Base-by-base conservation (phyloP, 2,797 vertebrate species). In the Discoglossus pictus region DNA sequence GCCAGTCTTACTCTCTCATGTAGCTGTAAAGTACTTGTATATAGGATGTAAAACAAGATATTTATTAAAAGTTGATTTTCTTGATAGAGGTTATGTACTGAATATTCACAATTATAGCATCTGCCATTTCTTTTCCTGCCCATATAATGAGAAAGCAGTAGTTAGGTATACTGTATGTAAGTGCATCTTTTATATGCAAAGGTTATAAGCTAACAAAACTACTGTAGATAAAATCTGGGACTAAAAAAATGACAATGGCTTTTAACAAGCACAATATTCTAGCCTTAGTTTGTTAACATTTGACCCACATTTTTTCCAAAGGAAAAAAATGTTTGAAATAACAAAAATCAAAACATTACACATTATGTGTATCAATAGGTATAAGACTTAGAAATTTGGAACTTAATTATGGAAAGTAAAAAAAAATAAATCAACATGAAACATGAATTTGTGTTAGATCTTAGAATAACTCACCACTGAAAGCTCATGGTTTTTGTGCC, bases 51-150 rank as follows among this genome's bases (percentile, higher is more conserved):
- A 88, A 93, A 86, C 83, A 85, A 88, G 84, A 80, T 96, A 97
- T 98, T 97, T 97, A 97, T 98, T 98, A 80, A 92, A 88, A 84
- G 75, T 82, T 80, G 79, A 89, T 77, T 82, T 80, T 79, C 85
- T 72, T 48, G 75, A 81, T 86, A 85, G 78, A 74, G 86, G 85
- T 88, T 80, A 77, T 83, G 79, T 83, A 76, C 80, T 82, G 78
- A 80, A 71, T 82, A 85, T 75, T 79, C 78, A 81, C 61, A 0
- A 75, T 74, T 75, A 79, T 82, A 82, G 69, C 79, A 76, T 67
- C 75, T 58, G 68, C 55, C 58, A 55, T 82, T 62, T 69, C 50
- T 72, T 68, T 72, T 80, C 61, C 50, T 58, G 61, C 60, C 56
- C 66, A 44, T 54, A 50, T 78, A 73, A 65, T 74, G 61, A 73